Conservation (phyloP, 2,888 invertebrate species). For the Hirtodrosophila cameraria region DNA sequence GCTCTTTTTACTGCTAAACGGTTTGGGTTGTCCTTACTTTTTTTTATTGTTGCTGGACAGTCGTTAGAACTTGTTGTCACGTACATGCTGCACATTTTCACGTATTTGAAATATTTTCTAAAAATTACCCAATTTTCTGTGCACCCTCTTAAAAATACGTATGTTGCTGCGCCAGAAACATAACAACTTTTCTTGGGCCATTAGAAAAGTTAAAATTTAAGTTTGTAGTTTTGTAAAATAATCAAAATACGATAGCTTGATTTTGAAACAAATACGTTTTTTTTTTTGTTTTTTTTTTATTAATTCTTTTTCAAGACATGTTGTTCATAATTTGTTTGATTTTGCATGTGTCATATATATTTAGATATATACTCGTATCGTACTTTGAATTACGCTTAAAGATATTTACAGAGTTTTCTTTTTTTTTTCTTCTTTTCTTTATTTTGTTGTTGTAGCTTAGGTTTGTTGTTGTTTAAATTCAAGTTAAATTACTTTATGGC, state of each 20-base stretch:
- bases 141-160: constrained; percentile 34
- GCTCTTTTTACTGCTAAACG: constrained; percentile 65
- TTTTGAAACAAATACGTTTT: constrained; percentile 76
- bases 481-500: constrained; percentile 78
- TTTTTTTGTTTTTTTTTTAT: constrained; percentile 48
- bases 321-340: constrained; percentile 59
- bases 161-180: constrained; percentile 1
- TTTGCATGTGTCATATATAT: constrained; percentile 52
- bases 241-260: constrained; percentile 22
- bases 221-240: constrained; percentile 1
- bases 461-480: constrained; percentile 58
- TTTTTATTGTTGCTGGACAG: constrained; percentile 44
- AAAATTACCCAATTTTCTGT: constrained; percentile 76
- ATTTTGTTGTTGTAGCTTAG: constrained; percentile 15
- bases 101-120: constrained; percentile 76
- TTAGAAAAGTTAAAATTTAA: too few species aligned
- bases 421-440: constrained; percentile 10
- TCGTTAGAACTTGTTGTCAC: constrained; percentile 63
- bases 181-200: constrained; percentile 4
- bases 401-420: constrained; percentile 70
- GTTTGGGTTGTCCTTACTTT: constrained; percentile 41
- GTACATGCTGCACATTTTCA: constrained; percentile 71
- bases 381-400: constrained; percentile 70
- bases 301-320: constrained; percentile 64
- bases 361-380: constrained; percentile 65